Evolutionary conservation across 2,113 vertebrate species (phyloP).

Genomic region (Erinaceus europaeus): DNA sequence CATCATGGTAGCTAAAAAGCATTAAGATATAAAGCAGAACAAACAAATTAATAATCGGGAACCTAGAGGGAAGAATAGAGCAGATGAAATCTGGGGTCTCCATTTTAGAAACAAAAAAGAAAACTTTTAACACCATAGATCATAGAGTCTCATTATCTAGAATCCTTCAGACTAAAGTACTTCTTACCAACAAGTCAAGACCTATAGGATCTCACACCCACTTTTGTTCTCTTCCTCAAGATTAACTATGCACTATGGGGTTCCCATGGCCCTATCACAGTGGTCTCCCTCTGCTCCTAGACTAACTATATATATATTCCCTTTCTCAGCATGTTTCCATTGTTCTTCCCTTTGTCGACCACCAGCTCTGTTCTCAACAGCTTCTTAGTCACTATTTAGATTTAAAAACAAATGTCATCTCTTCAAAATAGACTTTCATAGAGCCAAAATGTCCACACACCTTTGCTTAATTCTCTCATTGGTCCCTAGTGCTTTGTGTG

Average conservation of each 20-base stretch:
- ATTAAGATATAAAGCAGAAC: too few relatives aligned
- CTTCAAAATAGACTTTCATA: not conserved
- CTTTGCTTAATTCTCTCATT: not conserved
- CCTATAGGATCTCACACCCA: fast-evolving
- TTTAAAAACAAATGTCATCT: not conserved
- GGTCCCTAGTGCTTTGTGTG: fast-evolving
- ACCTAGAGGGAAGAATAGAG: too few relatives aligned
- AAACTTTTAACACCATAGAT: not conserved
- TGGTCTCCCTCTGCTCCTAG: not conserved
- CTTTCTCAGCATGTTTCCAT: fast-evolving
- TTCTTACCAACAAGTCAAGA: not conserved
- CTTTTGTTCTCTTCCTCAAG: not conserved
- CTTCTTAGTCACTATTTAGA: not conserved
- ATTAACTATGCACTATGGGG: fast-evolving
- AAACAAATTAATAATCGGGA: too few relatives aligned
- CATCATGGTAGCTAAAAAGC: too few relatives aligned
- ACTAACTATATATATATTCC: not conserved
- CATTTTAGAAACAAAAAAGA: too few relatives aligned
- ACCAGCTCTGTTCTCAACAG: not conserved
- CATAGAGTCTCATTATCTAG: not conserved
- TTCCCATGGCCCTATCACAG: fast-evolving
- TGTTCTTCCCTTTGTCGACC: not conserved
- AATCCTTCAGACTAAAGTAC: not conserved
- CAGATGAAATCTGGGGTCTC: too few relatives aligned
- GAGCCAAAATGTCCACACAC: fast-evolving